These are phyloP conservation scores for Thaumetopoea pityocampa DNA, from an alignment of 1,140 invertebrate genomes.

Conservation along the genomic window DNA sequence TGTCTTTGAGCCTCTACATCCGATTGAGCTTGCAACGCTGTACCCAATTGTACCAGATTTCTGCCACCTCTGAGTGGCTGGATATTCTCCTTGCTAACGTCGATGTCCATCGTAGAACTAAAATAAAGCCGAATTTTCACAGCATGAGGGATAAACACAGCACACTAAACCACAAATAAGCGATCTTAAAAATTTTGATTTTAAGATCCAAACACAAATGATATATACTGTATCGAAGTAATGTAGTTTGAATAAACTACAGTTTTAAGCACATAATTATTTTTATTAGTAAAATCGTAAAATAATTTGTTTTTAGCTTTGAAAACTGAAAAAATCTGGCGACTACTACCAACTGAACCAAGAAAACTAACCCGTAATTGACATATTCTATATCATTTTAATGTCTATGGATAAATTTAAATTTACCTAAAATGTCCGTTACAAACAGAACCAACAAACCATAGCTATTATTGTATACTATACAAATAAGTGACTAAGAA, in stretches of 20 bases:
- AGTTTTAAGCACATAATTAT: constrained; percentile 18
- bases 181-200: constrained; percentile 26
- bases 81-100: constrained; percentile 92
- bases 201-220: constrained; percentile 12
- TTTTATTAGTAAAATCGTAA: constrained; percentile 17
- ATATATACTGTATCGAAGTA: constrained; percentile 16
- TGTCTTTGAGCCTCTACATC: constrained; percentile 75
- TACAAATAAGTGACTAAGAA: too few relatives aligned
- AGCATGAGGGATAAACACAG: constrained; percentile 56
- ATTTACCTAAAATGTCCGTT: constrained; percentile 50
- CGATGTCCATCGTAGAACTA: constrained; percentile 79
- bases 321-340: constrained; percentile 55
- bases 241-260: constrained; percentile 13
- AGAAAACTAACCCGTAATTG: constrained; percentile 51
- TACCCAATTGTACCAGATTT: constrained; percentile 83
- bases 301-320: constrained; percentile 35
- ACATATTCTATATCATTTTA: constrained; percentile 47
- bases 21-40: constrained; percentile 84
- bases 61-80: constrained; percentile 90
- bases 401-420: constrained; percentile 58
- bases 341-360: constrained; percentile 64
- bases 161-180: constrained; percentile 47
- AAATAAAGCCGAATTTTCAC: constrained; percentile 44
- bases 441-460: constrained; percentile 2
- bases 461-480: not conserved